Conservation (phyloP, 1,140 invertebrate species). For the Drosophila littoralis region DNA sequence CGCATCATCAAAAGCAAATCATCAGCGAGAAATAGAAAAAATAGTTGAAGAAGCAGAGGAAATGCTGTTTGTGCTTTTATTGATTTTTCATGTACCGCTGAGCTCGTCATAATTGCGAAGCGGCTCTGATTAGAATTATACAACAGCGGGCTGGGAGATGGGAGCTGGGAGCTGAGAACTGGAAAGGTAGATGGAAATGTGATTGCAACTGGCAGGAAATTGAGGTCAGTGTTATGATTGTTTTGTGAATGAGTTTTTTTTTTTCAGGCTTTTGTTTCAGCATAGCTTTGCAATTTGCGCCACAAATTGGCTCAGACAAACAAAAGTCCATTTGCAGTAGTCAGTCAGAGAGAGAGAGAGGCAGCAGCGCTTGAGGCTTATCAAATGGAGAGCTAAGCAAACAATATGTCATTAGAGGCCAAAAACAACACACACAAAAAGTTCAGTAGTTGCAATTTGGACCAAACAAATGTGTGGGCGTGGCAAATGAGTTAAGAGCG, state of each 20-base stretch:
- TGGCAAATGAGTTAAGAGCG: slow-evolving; percentile 54
- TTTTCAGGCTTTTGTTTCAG: slow-evolving; percentile 34
- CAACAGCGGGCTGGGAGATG: slow-evolving; percentile 35
- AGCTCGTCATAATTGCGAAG: slow-evolving; percentile 70
- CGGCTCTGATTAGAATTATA: slow-evolving; percentile 74
- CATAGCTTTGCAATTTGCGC: slow-evolving; percentile 58
- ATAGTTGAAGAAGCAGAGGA: slow-evolving; percentile 21
- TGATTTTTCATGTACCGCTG: slow-evolving; percentile 74
- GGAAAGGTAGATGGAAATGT: slow-evolving; percentile 65
- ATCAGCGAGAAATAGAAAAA: slow-evolving; percentile 45
- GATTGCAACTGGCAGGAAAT: slow-evolving; percentile 81
- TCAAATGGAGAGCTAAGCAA: slow-evolving; percentile 10
- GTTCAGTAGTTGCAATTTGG: slow-evolving; percentile 12
- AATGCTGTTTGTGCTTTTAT: slow-evolving; percentile 71
- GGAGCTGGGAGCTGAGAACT: slow-evolving; percentile 24
- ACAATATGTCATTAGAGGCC: slow-evolving; percentile 44
- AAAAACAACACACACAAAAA: slow-evolving; percentile 5
- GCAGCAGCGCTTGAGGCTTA: slow-evolving; percentile 13
- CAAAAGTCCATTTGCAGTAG: slow-evolving; percentile 33
- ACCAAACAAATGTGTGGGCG: slow-evolving; percentile 71
- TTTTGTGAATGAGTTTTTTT: slow-evolving; percentile 76
- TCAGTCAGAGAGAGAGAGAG: not conserved
- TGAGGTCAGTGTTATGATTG: slow-evolving; percentile 83
- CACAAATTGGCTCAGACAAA: slow-evolving; percentile 54
- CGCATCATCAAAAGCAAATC: slow-evolving; percentile 82